Base-by-base conservation (phyloP, 2,797 vertebrate species). In the Catamblyrhynchus diadema region DNA sequence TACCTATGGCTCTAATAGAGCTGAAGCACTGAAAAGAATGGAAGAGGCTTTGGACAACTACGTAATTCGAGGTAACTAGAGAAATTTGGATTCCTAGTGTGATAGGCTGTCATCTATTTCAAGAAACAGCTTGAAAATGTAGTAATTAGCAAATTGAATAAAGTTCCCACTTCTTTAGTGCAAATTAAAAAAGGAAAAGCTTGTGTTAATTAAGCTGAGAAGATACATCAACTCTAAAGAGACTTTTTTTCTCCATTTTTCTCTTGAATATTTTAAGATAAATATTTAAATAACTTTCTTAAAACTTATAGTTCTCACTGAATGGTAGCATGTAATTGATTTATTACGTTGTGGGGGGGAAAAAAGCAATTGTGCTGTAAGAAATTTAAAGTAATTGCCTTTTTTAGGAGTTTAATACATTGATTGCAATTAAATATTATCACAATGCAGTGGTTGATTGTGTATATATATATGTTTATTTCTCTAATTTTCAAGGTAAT, bases 21-120 rank as follows among this genome's bases (percentile, higher is more conserved):
- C 97, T 24, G 99, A 99, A 97, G 99, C 99, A 18, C 96, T 99
- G 28, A 97, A 98, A 94, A 98, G 97, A 96, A 98, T 98, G 98
- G 98, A 99, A 97, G 98, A 98, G 1, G 99, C 99, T 33, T 97
- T 99, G 97, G 99, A 99, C 96, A 98, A 98, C 97, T 99, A 99
- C 0, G 98, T 99, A 44, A 99, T 99, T 95, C 98, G 99, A 99
- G 99, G 99, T 98, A 98, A 98, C 97, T 93, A 59, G 90, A 93
- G 65, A 93, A 81, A 60, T 91, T 80, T 90, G 53, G 60, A n/a
- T 70, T 98, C 97, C 97, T 95, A 95, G 98, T 97, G 96, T 90
- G 97, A 96, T 97, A 95, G 89, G 30, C 81, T 97, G 92, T 74
- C 73, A 92, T 94, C 83, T 92, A 53, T 86, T 96, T 94, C 90